A percentile compares a stretch with the other conserved stretches of the same genome.
These are phyloP conservation scores for Montipora sp. DNA, from an alignment of 64 coral and sea anemone species.

Conservation along the genomic window DNA sequence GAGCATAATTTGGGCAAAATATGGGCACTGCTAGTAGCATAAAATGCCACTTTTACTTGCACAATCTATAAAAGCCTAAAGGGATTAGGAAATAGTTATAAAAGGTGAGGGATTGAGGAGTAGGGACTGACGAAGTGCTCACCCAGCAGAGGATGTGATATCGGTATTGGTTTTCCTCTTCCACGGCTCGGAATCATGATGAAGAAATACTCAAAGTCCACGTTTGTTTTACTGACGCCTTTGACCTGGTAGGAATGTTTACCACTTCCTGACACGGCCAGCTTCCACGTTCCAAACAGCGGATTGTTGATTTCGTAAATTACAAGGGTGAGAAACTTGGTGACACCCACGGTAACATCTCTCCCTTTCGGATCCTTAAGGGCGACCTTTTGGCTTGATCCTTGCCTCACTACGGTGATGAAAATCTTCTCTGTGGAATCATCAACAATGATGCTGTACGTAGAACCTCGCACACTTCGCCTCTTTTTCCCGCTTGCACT, in stretches of 20 bases:
- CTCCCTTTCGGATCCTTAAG: conserved; percentile 59
- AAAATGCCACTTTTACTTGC: too few relatives aligned
- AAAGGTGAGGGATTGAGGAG: neutral
- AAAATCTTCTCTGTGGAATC: conserved; percentile 67
- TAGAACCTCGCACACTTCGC: conserved; percentile 25
- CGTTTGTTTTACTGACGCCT: conserved; percentile 50
- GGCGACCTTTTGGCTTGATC: conserved; percentile 14
- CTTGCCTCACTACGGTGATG: conserved; percentile 63
- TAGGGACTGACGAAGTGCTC: neutral
- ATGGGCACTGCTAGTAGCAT: too few relatives aligned
- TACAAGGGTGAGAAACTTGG: conserved; percentile 17
- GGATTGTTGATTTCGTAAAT: conserved; percentile 76
- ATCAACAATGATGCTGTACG: conserved; percentile 61
- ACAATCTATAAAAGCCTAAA: too few relatives aligned
- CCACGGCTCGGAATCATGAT: conserved; percentile 42
- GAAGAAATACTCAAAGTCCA: conserved; percentile 73
- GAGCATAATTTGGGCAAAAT: too few relatives aligned
- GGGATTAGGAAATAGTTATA: neutral
- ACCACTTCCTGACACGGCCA: conserved; percentile 32
- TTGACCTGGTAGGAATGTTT: conserved; percentile 64
- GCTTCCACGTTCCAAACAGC: conserved; percentile 58
- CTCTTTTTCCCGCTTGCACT: neutral
- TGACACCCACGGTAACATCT: conserved; percentile 25
- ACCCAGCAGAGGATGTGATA: conserved; percentile 59
- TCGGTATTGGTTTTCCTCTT: conserved; percentile 27